Evolutionary conservation across 23 tunicate genomes (phyloP).

Genomic region (Phallusia fumigata): DNA sequence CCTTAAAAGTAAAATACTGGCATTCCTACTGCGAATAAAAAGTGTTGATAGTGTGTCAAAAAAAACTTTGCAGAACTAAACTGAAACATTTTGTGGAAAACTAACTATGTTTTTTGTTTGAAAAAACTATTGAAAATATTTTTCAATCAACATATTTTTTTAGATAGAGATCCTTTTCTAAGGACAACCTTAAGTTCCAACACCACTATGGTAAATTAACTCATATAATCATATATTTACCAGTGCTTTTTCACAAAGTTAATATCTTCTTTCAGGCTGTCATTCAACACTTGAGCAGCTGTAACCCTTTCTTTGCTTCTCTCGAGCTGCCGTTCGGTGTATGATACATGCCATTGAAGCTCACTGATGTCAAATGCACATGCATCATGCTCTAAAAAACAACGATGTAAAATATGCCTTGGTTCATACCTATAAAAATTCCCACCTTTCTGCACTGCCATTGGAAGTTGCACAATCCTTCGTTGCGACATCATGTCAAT

Average conservation of each 20-base stretch:
- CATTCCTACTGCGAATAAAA: too few relatives aligned
- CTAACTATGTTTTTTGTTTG: too few relatives aligned
- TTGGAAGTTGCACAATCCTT: constrained; percentile 67
- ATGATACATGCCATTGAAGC: constrained; percentile 87
- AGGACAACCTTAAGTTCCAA: background rate
- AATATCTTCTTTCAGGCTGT: constrained; percentile 70
- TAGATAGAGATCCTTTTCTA: background rate
- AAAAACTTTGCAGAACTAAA: too few relatives aligned
- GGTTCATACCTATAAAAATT: too few relatives aligned
- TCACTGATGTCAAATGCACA: constrained; percentile 86
- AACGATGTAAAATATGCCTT: background rate
- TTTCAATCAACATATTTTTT: background rate
- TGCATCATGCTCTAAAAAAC: constrained; percentile 75
- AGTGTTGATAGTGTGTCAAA: too few relatives aligned
- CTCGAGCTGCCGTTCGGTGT: constrained; percentile 76
- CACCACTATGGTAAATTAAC: background rate
- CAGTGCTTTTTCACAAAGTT: constrained; percentile 85
- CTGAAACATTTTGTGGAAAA: too few relatives aligned
- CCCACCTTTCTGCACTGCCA: constrained; percentile 88
- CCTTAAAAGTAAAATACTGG: too few relatives aligned
- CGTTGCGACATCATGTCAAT: constrained; percentile 59
- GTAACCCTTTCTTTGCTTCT: constrained; percentile 49
- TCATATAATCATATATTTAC: constrained; percentile 17
- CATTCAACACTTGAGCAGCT: constrained; percentile 66
- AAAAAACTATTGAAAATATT: background rate